Base-by-base conservation (phyloP, 2,113 vertebrate species). In the Poicephalus meyeri region DNA sequence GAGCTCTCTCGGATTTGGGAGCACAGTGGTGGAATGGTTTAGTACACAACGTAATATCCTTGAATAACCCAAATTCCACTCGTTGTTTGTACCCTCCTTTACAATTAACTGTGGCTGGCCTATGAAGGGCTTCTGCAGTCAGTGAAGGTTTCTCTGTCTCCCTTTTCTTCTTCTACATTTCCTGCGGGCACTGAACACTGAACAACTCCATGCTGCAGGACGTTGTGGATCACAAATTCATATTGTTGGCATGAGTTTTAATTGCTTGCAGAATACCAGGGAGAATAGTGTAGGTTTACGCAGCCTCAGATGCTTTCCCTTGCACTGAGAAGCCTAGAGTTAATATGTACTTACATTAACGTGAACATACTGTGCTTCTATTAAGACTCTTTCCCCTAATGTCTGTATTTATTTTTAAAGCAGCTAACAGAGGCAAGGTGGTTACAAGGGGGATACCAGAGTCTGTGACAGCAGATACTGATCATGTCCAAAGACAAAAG, bases 381-480 rank as follows among this genome's bases (percentile, higher is more conserved):
- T 94, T 88, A 86, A 63, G 64, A 77, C 50, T 91, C 74, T 66
- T 96, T 69, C 71, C 81, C 31, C 87, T 11, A 10, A 46, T 49
- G 81, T 72, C 79, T 77, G 42, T 70, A 63, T 64, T 95, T 94
- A 87, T 91, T 95, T 89, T 80, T 91, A 66, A 94, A 94, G 60
- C 0, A 0, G 65, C 7, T 49, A 93, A 46, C 50, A 88, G 71
- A 31, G 53, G 53, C 70, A 66, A 69, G 86, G 55, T 63, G 71
- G 46, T 89, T 93, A 82, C 81, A 77, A 77, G 85, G 50, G 87
- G 35, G 26, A 77, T 39, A 82, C 26, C 69, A 89, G 50, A 42
- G 60, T 83, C 64, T 84, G 58, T 14, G 73, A 72, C 35, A 82
- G n/a, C 76, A 93, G 61, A 71, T 47, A 46, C 26, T 64, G 33